Evolutionary conservation across 1,140 invertebrate species (phyloP), one percentile per base, ranked within the genome.

Genomic region (Eumeta japonica): DNA sequence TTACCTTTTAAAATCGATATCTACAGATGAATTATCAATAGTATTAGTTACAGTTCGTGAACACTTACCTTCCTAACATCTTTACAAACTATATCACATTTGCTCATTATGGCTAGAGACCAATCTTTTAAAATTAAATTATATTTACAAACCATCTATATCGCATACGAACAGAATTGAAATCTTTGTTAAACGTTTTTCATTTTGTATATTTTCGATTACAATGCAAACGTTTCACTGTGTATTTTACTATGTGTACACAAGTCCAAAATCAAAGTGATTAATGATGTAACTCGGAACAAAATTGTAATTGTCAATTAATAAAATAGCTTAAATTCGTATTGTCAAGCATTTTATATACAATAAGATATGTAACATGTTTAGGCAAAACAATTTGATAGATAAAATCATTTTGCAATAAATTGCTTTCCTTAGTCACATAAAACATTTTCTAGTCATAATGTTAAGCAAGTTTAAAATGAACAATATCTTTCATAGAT

Each of bases 21-120:
- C 20, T 24, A 24, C n/a, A 24, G 5, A 24, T 24, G 20, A 24
- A 24, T 24, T 24, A n/a, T 5, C n/a, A 24, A 24, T 24, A 7
- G n/a, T 7, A 5, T 24, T 7, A 24, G 5, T 24, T 50, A 67
- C 55, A 60, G 50, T 58, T 57, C 46, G 54, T 56, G 53, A 61
- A 55, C 51, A 38, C 62, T 70, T 67, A 61, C 19, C 45, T 58
- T n/a, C n/a, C n/a, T n/a, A 63, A 44, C 36, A 52, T 68, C 63
- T 72, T 72, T 72, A 72, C 67, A 72, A 55, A 46, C 66, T 72
- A 72, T 72, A 72, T 72, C 67, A 73, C 68, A 70, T 73, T 73
- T 70, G 5, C 5, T 58, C 54, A 58, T 66, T 62, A 7, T 24
- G 20, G 20, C 5, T n/a, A 24, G n/a, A 7, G 5, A 24, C 5